phyloP scores from a whole-genome alignment of 2,113 vertebrate species.

The Mungos mungo region DNA sequence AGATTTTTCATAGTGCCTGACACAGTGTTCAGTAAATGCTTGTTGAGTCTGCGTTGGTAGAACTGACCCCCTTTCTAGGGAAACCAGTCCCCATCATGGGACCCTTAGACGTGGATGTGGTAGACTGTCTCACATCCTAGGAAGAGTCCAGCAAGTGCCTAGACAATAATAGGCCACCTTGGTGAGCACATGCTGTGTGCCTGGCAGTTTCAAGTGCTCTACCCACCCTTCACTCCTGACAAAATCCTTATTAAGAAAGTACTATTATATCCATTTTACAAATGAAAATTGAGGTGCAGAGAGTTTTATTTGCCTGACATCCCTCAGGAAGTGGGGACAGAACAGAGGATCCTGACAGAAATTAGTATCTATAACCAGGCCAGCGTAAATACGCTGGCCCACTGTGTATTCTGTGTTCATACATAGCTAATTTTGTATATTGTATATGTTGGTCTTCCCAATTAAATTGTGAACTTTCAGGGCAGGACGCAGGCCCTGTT shows the following conservation, averaged over 20 bases:
- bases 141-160: background rate
- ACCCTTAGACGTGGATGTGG: background rate
- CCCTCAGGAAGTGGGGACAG: background rate
- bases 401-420: fast-evolving
- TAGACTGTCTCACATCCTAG: background rate
- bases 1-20: background rate
- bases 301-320: background rate
- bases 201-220: background rate
- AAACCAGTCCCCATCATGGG: background rate
- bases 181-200: background rate
- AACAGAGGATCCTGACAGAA: background rate
- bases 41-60: background rate
- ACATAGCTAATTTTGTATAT: too few relatives aligned
- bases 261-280: background rate
- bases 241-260: background rate
- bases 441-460: background rate
- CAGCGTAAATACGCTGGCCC: background rate
- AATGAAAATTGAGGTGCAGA: background rate
- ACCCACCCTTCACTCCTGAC: background rate
- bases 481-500: background rate
- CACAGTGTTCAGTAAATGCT: background rate
- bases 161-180: background rate
- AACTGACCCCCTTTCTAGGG: background rate
- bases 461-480: background rate
- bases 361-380: background rate